Evolutionary conservation across 2,113 vertebrate species (phyloP).

Genomic region (Tichodroma muraria): DNA sequence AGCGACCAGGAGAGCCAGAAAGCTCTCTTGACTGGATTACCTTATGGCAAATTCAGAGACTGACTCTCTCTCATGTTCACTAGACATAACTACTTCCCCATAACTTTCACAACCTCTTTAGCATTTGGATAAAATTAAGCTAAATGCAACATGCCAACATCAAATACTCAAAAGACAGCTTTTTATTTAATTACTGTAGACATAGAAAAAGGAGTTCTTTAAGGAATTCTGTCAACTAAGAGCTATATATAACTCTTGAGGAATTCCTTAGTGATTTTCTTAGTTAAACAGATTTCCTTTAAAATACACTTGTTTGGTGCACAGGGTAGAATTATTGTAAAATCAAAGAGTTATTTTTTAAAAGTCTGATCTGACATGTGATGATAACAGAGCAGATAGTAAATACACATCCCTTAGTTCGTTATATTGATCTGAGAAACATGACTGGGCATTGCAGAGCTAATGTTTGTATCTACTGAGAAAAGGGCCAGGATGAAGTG

Average conservation of each 20-base stretch:
- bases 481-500: background rate
- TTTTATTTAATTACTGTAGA: conserved; percentile 57
- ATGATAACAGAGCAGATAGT: background rate
- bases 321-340: conserved; percentile 22
- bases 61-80: background rate
- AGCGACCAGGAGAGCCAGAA: background rate
- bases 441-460: background rate
- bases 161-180: conserved; percentile 48
- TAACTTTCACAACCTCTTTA: conserved; percentile 14
- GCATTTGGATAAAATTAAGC: conserved; percentile 62
- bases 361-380: background rate
- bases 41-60: background rate
- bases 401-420: background rate
- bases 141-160: conserved; percentile 32
- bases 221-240: conserved; percentile 44
- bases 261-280: conserved; percentile 58
- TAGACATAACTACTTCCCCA: background rate
- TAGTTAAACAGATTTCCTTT: conserved; percentile 48
- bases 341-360: conserved; percentile 46
- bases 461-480: background rate
- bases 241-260: conserved; percentile 49
- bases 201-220: conserved; percentile 35
- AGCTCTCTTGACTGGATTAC: background rate
- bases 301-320: conserved; percentile 41
- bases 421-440: conserved; percentile 16